Evolutionary conservation across 2,888 invertebrate species (phyloP), one percentile per base, ranked within the genome.

Genomic region (Harpalus rubripes): DNA sequence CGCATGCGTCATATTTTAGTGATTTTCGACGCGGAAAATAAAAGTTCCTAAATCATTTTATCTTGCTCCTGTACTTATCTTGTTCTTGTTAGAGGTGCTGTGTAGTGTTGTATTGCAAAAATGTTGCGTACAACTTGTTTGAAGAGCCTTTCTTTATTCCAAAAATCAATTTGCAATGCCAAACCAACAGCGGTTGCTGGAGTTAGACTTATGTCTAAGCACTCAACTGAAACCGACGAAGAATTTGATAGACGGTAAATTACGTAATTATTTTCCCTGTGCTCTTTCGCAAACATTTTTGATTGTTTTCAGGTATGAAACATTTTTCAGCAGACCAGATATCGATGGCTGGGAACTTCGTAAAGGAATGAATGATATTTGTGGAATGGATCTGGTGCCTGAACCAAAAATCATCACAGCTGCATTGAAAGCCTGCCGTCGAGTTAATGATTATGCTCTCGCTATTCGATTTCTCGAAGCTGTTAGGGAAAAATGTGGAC

Each of bases 311-410:
- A 94, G 96, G 90, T 98, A 96, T 90, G 96, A 95, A 90, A 93
- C 94, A 63, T 98, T 94, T 92, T 98, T 98, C 93, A 96, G 95
- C 91, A 95, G 96, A 86, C 92, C 94, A 86, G 96, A 98, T 89
- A 97, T 98, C 90, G 98, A 98, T 91, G 96, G 96, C 81, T 99
- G 98, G 99, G 98, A 98, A 92, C 93, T 98, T 88, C 95, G 98
- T 86, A 96, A 97, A 90, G 98, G 95, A 4, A 96, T 98, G 95
- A 97, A 96, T 89, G 97, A 97, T 90, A 92, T 98, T 87, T 94
- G 94, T 88, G 97, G 96, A 87, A 95, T 96, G 95, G 99, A 99
- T 93, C 92, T 97, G 89, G 95, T 99, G 7, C 98, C 99, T 0
- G 98, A 98, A 90, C 98, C 99, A 86, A 95, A 93, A 90, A 96